Conservation (phyloP, 2,888 invertebrate species). For the Apodemia zela region DNA sequence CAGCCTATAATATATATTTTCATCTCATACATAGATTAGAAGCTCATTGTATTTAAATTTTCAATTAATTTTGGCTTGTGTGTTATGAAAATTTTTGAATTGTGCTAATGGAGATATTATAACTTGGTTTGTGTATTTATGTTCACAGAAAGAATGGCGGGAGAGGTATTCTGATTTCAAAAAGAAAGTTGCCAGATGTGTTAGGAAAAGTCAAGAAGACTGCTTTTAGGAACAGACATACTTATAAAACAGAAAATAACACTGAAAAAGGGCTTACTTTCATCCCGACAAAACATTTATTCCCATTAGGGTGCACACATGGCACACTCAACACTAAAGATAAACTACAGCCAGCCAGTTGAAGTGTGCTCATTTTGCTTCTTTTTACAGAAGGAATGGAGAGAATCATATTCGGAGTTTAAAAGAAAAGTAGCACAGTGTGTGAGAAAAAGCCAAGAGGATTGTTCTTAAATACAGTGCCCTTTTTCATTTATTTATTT, state of each 20-base stretch:
- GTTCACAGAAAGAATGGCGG: slow-evolving; percentile 97
- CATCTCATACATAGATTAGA: too few species aligned
- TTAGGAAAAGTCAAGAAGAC: slow-evolving; percentile 99
- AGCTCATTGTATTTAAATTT: too few species aligned
- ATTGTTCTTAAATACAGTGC: slow-evolving; percentile 91
- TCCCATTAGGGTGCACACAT: slow-evolving; percentile 47
- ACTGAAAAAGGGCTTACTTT: slow-evolving; percentile 66
- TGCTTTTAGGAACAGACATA: slow-evolving; percentile 87
- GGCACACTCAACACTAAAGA: slow-evolving; percentile 51
- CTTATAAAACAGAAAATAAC: slow-evolving; percentile 54
- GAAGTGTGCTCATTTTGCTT: slow-evolving; percentile 74
- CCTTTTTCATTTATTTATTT: slow-evolving; percentile 73
- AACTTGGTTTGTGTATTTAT: slow-evolving; percentile 49
- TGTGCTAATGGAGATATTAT: slow-evolving; percentile 32
- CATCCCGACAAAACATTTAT: slow-evolving; percentile 44
- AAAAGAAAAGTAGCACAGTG: slow-evolving; percentile 98
- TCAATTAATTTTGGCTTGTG: too few species aligned
- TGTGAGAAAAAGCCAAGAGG: slow-evolving; percentile 99
- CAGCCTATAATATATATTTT: too few species aligned
- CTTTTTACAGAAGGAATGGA: slow-evolving; percentile 96
- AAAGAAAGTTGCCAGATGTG: slow-evolving; percentile 98
- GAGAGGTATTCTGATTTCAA: slow-evolving; percentile 98
- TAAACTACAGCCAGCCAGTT: slow-evolving; percentile 50
- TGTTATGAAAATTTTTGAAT: neutral
- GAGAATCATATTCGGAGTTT: slow-evolving; percentile 98